Base-by-base conservation (phyloP, 2,113 vertebrate species). In the Plectropomus leopardus region DNA sequence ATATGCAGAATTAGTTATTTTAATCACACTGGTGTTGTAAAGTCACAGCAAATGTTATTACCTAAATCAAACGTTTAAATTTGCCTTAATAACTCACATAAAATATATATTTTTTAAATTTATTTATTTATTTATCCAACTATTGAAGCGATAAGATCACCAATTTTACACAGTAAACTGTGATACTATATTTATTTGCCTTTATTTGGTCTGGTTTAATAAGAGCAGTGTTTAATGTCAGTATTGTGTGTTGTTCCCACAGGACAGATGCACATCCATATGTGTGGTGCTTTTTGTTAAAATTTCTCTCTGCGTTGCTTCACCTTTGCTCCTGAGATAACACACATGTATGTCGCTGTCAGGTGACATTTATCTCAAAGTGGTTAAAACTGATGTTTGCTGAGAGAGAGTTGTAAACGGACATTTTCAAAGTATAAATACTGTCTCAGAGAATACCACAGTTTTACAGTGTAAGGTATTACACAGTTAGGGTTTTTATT, bases 261-360 rank as follows among this genome's bases (percentile, higher is more conserved):
- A 14, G n/a, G n/a, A 24, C 13, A 24, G 3, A 23, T 53, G 5
- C 13, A 53, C 10, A 24, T 53, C 8, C 7, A 50, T n/a, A 23
- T 51, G 50, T 53, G 23, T 4, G 1, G 10, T 5, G 23, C 14
- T 63, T 28, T 21, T 19, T 19, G 23, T 45, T 19, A 28, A 15
- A 32, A 5, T 9, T 14, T 7, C 51, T 34, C 21, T 16, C 3
- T n/a, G 34, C 28, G 48, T n/a, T 4, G 10, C 16, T n/a, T 48
- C 64, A 67, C 28, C 28, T 66, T 66, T 54, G 67, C 50, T 21
- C 51, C 17, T 3, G 36, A 70, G 53, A 57, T 45, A 70, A 70
- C 16, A 24, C 21, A 19, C 9, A 5, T 54, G 23, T 10, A 15
- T 3, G 0, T 30, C 16, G 3, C 40, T 9, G 26, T 47, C 47